These are phyloP conservation scores for Drosophila buzzatii DNA, from an alignment of 2,888 invertebrate genomes.

Conservation along the genomic window DNA sequence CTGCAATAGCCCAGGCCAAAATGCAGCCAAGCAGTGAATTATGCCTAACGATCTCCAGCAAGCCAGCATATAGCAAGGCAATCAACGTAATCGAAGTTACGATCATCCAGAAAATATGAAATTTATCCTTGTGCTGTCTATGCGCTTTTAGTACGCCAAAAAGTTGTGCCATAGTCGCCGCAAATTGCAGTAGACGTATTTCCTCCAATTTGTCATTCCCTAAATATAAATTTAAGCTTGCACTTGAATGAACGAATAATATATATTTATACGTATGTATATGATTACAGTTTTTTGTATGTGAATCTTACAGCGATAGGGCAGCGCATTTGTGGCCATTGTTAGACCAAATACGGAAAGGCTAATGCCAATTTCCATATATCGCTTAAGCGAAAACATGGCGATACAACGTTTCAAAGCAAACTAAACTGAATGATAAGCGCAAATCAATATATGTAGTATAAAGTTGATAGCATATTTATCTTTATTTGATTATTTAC, in stretches of 20 bases:
- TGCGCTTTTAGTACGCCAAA: constrained; percentile 34
- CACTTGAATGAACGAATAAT: too few relatives aligned
- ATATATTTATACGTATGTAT: background rate
- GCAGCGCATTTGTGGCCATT: constrained; percentile 19
- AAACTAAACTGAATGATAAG: constrained; percentile 27
- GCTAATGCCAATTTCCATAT: constrained; percentile 35
- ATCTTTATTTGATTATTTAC: background rate
- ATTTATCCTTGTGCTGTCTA: constrained; percentile 23
- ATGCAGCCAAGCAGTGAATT: background rate
- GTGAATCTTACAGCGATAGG: constrained; percentile 9
- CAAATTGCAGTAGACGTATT: constrained; percentile 31
- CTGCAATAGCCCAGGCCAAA: constrained; percentile 22
- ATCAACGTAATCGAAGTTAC: constrained; percentile 11
- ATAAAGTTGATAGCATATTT: background rate
- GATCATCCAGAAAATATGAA: constrained; percentile 37
- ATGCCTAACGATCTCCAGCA: background rate
- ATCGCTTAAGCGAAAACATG: constrained; percentile 29
- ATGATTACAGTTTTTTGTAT: background rate
- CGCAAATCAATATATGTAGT: background rate
- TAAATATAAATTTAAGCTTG: background rate
- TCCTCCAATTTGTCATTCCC: constrained; percentile 1
- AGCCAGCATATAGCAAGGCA: constrained; percentile 10
- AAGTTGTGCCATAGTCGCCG: constrained; percentile 27
- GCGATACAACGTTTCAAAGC: background rate
- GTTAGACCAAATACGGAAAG: constrained; percentile 19